These are phyloP conservation scores for Ptilonorhynchus violaceus DNA, from an alignment of 2,113 vertebrate species.

Conservation along the genomic window DNA sequence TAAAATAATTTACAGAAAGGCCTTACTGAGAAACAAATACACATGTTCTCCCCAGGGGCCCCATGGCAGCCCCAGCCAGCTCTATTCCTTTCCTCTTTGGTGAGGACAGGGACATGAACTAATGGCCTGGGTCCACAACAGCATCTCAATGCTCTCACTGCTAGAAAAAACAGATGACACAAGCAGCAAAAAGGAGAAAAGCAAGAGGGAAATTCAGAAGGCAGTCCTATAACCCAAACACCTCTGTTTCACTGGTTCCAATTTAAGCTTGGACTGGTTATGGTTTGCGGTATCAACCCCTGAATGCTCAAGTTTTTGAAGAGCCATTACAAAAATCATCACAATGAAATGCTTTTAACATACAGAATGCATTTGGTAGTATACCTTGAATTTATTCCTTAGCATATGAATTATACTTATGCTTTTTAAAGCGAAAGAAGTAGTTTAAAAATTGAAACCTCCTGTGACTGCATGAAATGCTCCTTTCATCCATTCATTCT, in stretches of 20 bases:
- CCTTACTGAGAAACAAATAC: background rate
- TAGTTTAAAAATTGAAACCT: background rate
- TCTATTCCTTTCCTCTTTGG: background rate
- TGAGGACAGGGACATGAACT: background rate
- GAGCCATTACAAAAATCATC: background rate
- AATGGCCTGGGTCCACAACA: background rate
- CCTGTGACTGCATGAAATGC: background rate
- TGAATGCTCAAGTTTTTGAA: background rate
- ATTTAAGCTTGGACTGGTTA: background rate
- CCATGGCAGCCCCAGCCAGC: background rate
- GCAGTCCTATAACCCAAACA: background rate
- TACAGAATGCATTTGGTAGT: background rate
- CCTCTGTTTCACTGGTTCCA: background rate
- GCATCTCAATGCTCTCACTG: background rate
- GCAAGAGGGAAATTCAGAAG: background rate
- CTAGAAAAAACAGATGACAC: background rate
- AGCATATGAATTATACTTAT: background rate
- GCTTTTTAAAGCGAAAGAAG: background rate
- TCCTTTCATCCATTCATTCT: conserved; percentile 1
- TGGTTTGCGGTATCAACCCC: background rate
- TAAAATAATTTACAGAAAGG: background rate
- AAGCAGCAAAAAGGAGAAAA: background rate
- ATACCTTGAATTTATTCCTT: background rate
- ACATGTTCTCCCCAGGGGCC: too few species aligned
- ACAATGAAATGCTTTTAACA: background rate